Percentiles rank a stretch among this genome's conserved stretches.
Evolutionary conservation across 2,797 vertebrate species (phyloP).

Genomic region (Gallinago nigripennis): DNA sequence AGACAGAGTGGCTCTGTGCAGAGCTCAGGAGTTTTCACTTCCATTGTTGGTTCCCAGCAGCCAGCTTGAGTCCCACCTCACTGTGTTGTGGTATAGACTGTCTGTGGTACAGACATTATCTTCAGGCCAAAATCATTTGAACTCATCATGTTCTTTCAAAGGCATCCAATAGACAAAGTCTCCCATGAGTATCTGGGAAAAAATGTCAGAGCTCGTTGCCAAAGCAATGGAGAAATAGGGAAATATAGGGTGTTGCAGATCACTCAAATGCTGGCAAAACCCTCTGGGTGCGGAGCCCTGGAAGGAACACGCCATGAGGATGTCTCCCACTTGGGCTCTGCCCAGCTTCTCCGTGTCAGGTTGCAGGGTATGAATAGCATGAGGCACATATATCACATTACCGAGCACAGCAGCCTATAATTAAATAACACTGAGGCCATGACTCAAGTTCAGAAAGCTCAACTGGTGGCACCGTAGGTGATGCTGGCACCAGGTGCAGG

Average conservation of each 20-base stretch:
- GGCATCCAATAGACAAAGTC: not conserved
- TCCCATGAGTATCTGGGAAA: not conserved
- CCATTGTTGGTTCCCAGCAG: not conserved
- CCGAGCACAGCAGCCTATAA: not conserved
- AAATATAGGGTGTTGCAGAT: not conserved
- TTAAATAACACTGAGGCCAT: not conserved
- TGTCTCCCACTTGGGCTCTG: not conserved
- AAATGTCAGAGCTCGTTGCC: not conserved
- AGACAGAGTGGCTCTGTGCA: not conserved
- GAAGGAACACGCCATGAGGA: fast-evolving
- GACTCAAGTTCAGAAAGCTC: not conserved
- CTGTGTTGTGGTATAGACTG: not conserved
- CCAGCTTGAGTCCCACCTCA: fast-evolving
- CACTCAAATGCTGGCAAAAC: not conserved
- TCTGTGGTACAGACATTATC: not conserved
- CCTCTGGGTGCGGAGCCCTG: not conserved
- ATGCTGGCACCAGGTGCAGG: not conserved
- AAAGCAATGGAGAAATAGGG: not conserved
- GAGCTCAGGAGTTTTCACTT: not conserved
- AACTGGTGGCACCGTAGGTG: fast-evolving
- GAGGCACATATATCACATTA: not conserved
- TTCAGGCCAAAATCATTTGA: not conserved
- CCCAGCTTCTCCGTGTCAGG: not conserved
- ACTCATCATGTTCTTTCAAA: not conserved
- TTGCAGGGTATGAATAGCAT: not conserved